Conservation (phyloP, 2,888 invertebrate species). For the Drosophila kuntzei region DNA sequence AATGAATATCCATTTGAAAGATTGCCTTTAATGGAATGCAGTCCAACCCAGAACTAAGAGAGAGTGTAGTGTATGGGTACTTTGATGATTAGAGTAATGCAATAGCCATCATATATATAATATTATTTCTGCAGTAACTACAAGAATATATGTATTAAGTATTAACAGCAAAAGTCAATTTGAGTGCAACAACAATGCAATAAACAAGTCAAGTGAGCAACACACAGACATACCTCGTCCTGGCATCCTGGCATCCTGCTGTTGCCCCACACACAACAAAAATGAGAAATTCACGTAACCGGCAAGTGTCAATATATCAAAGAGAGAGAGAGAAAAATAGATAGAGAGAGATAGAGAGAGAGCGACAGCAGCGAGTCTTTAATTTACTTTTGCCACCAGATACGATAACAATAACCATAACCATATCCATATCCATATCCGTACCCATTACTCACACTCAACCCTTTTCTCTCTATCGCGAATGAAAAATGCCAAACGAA, state of each 20-base stretch:
- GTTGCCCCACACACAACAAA: slow-evolving; percentile 1
- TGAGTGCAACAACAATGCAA: slow-evolving; percentile 38
- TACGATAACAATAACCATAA: slow-evolving; percentile 66
- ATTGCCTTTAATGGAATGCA: slow-evolving; percentile 62
- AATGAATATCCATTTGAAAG: slow-evolving; percentile 70
- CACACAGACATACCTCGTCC: not conserved
- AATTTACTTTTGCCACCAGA: slow-evolving; percentile 51
- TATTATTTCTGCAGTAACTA: slow-evolving; percentile 32
- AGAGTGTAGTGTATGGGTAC: not conserved
- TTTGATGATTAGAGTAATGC: slow-evolving; percentile 76
- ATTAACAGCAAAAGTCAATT: slow-evolving; percentile 72
- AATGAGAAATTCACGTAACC: slow-evolving; percentile 26
- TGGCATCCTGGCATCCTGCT: slow-evolving; percentile 5
- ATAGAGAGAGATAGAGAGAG: not conserved
- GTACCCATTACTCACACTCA: slow-evolving; percentile 31
- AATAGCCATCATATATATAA: slow-evolving; percentile 41
- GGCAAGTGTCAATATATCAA: slow-evolving; percentile 68
- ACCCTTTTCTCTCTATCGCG: slow-evolving; percentile 3
- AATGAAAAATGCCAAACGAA: slow-evolving; percentile 64
- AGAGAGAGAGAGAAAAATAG: slow-evolving; percentile 6
- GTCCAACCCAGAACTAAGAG: too few relatives aligned
- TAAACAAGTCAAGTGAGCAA: slow-evolving; percentile 28
- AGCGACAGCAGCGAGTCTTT: slow-evolving; percentile 39
- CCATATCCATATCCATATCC: slow-evolving; percentile 48
- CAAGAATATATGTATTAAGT: slow-evolving; percentile 35